Percentiles rank a stretch among this genome's conserved stretches.
These are phyloP conservation scores for Coccyzus lansbergi DNA, from an alignment of 2,797 vertebrate genomes.

Conservation along the genomic window DNA sequence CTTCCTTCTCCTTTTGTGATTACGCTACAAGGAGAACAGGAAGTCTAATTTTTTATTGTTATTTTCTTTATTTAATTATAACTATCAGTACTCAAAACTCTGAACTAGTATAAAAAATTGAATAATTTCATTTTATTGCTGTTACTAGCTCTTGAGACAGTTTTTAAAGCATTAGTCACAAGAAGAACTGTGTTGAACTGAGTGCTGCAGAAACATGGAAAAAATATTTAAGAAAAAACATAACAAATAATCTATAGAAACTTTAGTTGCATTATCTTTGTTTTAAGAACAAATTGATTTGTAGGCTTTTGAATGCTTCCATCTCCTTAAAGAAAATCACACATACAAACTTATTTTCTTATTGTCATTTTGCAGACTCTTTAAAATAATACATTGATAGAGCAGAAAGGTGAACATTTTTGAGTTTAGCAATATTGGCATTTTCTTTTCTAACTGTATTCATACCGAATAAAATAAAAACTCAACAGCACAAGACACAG, in stretches of 20 bases:
- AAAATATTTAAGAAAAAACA: background rate
- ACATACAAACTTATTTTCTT: background rate
- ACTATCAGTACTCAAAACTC: background rate
- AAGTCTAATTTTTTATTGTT: background rate
- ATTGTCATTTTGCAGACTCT: background rate
- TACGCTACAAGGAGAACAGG: background rate
- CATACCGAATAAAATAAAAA: background rate
- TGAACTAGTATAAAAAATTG: background rate
- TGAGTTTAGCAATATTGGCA: background rate
- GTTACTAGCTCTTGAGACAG: background rate
- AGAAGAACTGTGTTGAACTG: background rate
- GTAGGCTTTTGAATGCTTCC: background rate
- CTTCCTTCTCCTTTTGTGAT: background rate
- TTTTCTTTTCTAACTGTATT: background rate
- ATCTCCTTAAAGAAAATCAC: background rate
- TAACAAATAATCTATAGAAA: background rate
- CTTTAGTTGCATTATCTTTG: background rate
- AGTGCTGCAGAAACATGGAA: background rate
- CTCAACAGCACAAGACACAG: background rate
- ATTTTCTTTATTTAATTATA: background rate
- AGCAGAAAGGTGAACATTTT: background rate
- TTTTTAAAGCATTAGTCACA: background rate
- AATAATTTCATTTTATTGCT: background rate
- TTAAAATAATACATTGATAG: background rate
- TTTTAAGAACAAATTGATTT: background rate